Evolutionary conservation across 2,797 vertebrate species (phyloP).

Genomic region (Lacerta viridis): DNA sequence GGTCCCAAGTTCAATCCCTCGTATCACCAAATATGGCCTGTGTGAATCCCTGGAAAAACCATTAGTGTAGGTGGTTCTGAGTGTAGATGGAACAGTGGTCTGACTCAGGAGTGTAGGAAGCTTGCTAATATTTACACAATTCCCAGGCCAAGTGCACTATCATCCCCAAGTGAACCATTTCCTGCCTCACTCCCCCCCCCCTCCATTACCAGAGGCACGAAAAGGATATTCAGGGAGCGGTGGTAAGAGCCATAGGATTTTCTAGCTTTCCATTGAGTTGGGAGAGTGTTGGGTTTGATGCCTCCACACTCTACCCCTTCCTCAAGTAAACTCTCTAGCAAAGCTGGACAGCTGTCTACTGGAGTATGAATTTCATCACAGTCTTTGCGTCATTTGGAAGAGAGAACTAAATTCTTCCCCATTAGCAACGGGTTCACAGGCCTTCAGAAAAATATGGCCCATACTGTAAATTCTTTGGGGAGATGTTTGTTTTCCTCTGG

Average conservation of each 20-base stretch:
- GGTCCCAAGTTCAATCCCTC: background rate
- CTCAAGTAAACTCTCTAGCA: background rate
- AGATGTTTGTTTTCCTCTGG: background rate
- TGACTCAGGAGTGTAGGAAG: background rate
- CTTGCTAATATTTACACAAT: background rate
- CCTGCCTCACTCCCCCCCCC: too few species aligned
- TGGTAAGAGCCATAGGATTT: background rate
- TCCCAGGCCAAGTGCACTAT: background rate
- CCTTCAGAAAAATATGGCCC: background rate
- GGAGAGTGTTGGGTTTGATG: background rate
- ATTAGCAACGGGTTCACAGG: conserved; percentile 37
- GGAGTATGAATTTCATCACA: conserved; percentile 63
- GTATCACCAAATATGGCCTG: background rate
- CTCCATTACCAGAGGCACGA: background rate
- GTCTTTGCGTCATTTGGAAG: conserved; percentile 54
- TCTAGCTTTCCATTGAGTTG: background rate
- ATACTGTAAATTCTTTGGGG: background rate
- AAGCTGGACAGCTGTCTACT: conserved; percentile 33
- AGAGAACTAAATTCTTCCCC: conserved; percentile 43
- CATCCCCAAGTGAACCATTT: background rate
- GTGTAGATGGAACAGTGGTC: background rate
- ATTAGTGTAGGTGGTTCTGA: background rate
- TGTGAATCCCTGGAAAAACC: background rate
- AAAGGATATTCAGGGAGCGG: background rate
- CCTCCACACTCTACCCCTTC: background rate